phyloP scores from a whole-genome alignment of 2,113 vertebrate genomes.

The Electrona antarctica region DNA sequence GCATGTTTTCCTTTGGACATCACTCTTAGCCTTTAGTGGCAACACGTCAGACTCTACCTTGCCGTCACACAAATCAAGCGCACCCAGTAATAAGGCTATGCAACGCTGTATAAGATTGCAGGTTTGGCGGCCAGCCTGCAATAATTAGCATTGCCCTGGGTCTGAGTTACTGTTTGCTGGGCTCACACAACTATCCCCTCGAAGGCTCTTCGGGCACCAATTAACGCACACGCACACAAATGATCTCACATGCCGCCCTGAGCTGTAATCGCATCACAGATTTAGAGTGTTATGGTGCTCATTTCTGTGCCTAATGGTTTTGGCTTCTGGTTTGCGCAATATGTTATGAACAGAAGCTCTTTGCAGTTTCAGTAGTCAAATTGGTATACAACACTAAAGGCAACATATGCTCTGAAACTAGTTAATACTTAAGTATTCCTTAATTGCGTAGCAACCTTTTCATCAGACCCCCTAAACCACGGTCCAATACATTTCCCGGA shows the following conservation, averaged over 20 bases:
- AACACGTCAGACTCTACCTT: conserved; percentile 2
- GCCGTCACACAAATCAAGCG: conserved; percentile 26
- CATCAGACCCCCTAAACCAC: background rate
- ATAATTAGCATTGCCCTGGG: conserved; percentile 73
- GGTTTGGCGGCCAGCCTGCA: conserved; percentile 63
- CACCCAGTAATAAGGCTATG: conserved; percentile 37
- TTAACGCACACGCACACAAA: conserved; percentile 69
- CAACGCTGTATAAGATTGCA: conserved; percentile 58
- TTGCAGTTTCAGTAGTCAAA: conserved; percentile 13
- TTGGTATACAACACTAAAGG: conserved; percentile 10
- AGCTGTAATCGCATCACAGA: conserved; percentile 64
- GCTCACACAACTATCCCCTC: conserved; percentile 62
- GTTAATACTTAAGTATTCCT: background rate
- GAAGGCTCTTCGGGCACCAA: conserved; percentile 68
- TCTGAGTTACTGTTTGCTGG: conserved; percentile 69
- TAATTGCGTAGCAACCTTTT: conserved; percentile 1
- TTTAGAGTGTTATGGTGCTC: conserved; percentile 33
- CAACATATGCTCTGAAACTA: conserved; percentile 1
- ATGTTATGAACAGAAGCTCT: conserved; percentile 43
- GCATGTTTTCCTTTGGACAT: conserved; percentile 2
- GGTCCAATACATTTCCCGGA: background rate
- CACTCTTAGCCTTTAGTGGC: conserved; percentile 5
- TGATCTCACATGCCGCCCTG: conserved; percentile 50
- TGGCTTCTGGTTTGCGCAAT: conserved; percentile 28
- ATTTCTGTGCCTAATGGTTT: conserved; percentile 49